Conservation (phyloP, 2,113 vertebrate species). For the sheep (Ovis aries) region DNA sequence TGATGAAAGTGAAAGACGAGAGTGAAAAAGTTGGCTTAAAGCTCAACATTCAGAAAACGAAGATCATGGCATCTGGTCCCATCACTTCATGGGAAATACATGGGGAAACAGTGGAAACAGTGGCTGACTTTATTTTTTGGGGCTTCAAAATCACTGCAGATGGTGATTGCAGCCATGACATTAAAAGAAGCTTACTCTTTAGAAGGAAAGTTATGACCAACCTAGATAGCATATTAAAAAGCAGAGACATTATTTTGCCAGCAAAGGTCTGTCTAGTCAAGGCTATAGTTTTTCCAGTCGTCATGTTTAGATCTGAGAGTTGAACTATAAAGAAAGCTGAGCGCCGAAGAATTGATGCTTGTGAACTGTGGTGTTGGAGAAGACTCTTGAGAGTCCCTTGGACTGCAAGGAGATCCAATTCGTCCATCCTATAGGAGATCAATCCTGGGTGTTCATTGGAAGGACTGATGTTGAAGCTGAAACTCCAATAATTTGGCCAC, state of each 20-base stretch:
- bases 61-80: background rate
- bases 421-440: background rate
- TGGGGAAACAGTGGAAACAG: background rate
- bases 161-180: background rate
- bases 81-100: background rate
- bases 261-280: background rate
- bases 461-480: background rate
- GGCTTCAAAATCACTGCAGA: background rate
- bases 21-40: background rate
- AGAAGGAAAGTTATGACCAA: background rate
- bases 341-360: fast-evolving
- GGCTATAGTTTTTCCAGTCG: background rate
- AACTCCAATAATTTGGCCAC: background rate
- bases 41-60: background rate
- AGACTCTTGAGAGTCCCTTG: background rate
- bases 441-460: background rate
- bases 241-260: background rate
- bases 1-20: background rate
- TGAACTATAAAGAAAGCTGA: background rate
- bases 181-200: background rate
- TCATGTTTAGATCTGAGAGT: background rate
- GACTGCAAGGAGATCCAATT: background rate
- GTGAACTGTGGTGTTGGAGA: background rate
- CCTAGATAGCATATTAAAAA: background rate
- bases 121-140: fast-evolving